phyloP scores from a whole-genome alignment of 2,888 invertebrate species.

The Dryomyza anilis region DNA sequence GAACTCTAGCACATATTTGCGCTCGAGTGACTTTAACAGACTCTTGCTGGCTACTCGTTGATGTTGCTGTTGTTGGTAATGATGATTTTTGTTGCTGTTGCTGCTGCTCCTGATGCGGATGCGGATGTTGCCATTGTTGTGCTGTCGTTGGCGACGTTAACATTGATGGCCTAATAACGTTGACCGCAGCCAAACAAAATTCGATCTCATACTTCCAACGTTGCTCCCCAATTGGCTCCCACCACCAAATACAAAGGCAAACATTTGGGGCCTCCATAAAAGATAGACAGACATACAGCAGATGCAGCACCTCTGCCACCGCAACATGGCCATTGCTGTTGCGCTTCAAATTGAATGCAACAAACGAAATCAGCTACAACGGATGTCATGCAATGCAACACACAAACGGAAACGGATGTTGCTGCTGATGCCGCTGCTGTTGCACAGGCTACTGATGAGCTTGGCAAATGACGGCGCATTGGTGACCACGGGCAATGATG shows the following conservation, averaged over 20 bases:
- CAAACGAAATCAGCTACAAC: conserved; percentile 15
- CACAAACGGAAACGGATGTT: conserved; percentile 19
- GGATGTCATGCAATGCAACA: not conserved
- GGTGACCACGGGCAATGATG: not conserved
- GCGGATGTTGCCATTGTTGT: conserved; percentile 2
- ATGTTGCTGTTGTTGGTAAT: not conserved
- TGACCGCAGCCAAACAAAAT: conserved; percentile 9
- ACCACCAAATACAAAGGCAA: not conserved
- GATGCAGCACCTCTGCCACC: too few species aligned
- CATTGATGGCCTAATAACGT: conserved; percentile 7
- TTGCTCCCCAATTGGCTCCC: not conserved
- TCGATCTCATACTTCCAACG: too few species aligned
- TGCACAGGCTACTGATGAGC: not conserved
- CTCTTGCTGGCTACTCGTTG: not conserved
- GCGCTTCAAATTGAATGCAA: conserved; percentile 15
- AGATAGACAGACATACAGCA: not conserved
- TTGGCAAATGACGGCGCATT: not conserved
- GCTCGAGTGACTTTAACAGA: conserved; percentile 2
- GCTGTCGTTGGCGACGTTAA: not conserved
- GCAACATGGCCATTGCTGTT: not conserved
- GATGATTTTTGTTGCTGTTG: not conserved
- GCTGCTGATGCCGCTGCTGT: not conserved
- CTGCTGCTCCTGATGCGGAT: not conserved
- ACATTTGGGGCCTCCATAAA: not conserved
- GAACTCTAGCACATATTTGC: not conserved